Conservation (phyloP, 2,888 invertebrate genomes). For the Rhodophaea formosa region DNA sequence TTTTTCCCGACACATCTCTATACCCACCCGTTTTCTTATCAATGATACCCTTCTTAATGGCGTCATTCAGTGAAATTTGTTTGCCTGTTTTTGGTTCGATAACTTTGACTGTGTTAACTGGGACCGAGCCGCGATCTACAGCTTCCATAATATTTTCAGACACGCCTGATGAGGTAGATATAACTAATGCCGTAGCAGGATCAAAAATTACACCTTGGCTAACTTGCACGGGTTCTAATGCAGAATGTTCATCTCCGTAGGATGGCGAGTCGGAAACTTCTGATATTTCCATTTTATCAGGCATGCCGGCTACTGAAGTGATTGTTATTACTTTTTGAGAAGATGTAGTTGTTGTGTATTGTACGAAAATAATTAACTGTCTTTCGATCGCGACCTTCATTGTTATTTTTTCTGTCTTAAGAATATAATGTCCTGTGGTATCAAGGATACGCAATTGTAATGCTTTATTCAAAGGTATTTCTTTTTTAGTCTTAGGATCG, state of each 20-base stretch:
- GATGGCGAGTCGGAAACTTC: conserved; percentile 54
- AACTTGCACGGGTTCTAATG: conserved; percentile 86
- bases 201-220: conserved; percentile 88
- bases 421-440: conserved; percentile 87
- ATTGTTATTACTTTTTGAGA: conserved; percentile 85
- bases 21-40: conserved; percentile 87
- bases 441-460: conserved; percentile 90
- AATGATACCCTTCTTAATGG: conserved; percentile 87
- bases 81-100: conserved; percentile 86
- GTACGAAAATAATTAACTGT: conserved; percentile 83
- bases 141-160: conserved; percentile 88
- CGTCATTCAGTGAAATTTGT: conserved; percentile 86
- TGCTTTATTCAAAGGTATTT: conserved; percentile 85
- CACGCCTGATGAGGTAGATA: conserved; percentile 86
- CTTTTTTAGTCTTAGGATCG: conserved; percentile 87
- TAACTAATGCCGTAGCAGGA: conserved; percentile 87
- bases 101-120: conserved; percentile 85
- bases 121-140: conserved; percentile 87
- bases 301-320: conserved; percentile 86
- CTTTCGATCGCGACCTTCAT: conserved; percentile 88
- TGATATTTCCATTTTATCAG: conserved; percentile 87
- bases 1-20: conserved; percentile 83
- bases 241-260: conserved; percentile 58
- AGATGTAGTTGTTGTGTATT: conserved; percentile 64
- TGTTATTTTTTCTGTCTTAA: conserved; percentile 76